A percentile compares a stretch with the other conserved stretches of the same genome.
Evolutionary conservation across 2,113 vertebrate species (phyloP).

Genomic region (Chloropsis cyanopogon): DNA sequence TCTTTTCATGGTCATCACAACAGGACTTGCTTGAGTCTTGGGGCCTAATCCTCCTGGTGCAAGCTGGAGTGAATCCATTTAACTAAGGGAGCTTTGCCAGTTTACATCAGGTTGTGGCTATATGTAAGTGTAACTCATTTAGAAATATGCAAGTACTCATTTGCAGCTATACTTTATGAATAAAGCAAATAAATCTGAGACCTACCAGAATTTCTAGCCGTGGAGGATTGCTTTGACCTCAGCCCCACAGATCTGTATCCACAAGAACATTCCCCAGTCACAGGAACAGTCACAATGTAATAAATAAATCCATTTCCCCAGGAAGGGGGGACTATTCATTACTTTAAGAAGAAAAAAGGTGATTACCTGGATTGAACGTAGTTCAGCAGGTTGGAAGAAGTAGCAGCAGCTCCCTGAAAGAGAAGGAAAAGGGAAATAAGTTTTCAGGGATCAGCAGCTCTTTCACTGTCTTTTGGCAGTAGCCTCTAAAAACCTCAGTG

Average conservation of each 20-base stretch:
- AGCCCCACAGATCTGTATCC: not conserved
- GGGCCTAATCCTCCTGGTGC: not conserved
- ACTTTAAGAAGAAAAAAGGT: not conserved
- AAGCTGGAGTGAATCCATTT: not conserved
- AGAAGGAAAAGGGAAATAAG: not conserved
- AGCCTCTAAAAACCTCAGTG: not conserved
- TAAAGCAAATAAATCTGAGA: constrained; percentile 13
- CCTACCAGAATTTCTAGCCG: not conserved
- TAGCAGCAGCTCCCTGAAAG: not conserved
- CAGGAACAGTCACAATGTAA: not conserved
- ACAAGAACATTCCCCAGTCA: not conserved
- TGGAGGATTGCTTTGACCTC: not conserved
- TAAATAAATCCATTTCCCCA: not conserved
- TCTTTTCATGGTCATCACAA: constrained; percentile 5
- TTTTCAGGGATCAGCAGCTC: not conserved
- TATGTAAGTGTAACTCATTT: not conserved
- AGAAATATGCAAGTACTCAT: not conserved
- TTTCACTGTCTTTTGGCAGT: not conserved
- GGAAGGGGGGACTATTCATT: not conserved
- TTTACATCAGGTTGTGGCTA: not conserved
- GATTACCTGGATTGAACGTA: not conserved
- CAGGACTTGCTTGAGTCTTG: not conserved
- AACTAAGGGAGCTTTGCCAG: not conserved
- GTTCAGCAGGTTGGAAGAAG: not conserved
- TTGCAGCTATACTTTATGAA: not conserved